phyloP scores from a whole-genome alignment of 2,113 vertebrate genomes.

The Burhinus oedicnemus region DNA sequence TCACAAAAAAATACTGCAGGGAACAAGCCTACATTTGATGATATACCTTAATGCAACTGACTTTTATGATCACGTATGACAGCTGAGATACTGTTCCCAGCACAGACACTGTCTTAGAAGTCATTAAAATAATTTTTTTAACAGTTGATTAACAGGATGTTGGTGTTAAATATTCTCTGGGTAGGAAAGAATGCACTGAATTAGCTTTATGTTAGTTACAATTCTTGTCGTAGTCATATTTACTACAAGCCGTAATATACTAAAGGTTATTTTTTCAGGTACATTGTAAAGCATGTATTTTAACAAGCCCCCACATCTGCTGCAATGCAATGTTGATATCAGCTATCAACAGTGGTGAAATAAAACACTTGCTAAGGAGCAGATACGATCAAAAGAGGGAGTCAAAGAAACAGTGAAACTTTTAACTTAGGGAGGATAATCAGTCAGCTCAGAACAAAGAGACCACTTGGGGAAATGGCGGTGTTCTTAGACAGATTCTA shows the following conservation, averaged over 20 bases:
- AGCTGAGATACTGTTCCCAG: background rate
- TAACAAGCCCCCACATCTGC: conserved; percentile 10
- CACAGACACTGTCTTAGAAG: background rate
- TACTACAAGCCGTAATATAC: background rate
- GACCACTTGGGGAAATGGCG: background rate
- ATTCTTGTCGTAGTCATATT: background rate
- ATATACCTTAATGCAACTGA: background rate
- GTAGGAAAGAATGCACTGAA: background rate
- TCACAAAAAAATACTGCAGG: background rate
- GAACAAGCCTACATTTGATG: background rate
- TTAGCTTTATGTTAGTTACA: background rate
- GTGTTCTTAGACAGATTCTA: background rate
- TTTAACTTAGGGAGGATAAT: background rate
- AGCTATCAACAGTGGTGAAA: conserved; percentile 21
- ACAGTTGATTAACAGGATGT: background rate
- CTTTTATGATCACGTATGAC: background rate
- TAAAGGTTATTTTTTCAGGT: background rate
- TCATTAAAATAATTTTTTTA: conserved; percentile 5
- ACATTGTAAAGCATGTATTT: conserved; percentile 16
- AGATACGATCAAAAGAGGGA: background rate
- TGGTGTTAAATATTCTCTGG: background rate
- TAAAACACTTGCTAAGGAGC: conserved; percentile 7
- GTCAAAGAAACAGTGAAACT: background rate
- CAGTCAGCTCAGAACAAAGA: background rate
- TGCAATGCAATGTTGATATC: background rate